Conservation (phyloP, 2,888 invertebrate genomes). For the Kuschelorhynchus macadamiae region DNA sequence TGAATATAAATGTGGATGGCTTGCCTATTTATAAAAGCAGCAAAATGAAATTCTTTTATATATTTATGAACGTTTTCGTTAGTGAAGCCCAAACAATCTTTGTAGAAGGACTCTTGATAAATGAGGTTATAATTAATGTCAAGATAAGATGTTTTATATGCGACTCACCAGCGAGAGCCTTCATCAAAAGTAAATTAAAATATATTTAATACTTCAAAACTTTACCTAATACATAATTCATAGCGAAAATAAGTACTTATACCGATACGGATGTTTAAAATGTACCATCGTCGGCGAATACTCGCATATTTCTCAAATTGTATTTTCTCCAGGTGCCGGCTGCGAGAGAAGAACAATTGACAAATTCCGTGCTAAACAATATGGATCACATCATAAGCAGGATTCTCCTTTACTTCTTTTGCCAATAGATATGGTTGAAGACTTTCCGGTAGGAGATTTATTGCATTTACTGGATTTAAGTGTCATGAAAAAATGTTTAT, state of each 20-base stretch:
- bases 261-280: too few species aligned
- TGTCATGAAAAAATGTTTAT: conserved; percentile 44
- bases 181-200: too few species aligned
- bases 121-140: too few species aligned
- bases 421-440: conserved; percentile 44
- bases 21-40: conserved; percentile 48
- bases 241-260: too few species aligned
- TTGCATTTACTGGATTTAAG: conserved; percentile 51
- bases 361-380: conserved; percentile 30
- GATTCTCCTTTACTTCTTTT: conserved; percentile 34
- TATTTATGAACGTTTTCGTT: too few species aligned
- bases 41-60: conserved; percentile 54
- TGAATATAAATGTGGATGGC: conserved; percentile 49
- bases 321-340: conserved; percentile 31
- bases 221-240: too few species aligned
- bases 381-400: conserved; percentile 44
- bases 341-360: conserved; percentile 33
- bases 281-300: conserved; percentile 35
- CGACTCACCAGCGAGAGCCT: too few species aligned
- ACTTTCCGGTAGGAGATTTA: conserved; percentile 48
- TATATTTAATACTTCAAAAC: too few species aligned
- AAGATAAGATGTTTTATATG: too few species aligned
- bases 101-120: too few species aligned
- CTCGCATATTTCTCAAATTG: conserved; percentile 35
- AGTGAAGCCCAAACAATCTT: too few species aligned